Percentiles rank a stretch among this genome's conserved stretches.
Conservation (phyloP, 1,140 invertebrate genomes). For the Drosophila bocki region DNA sequence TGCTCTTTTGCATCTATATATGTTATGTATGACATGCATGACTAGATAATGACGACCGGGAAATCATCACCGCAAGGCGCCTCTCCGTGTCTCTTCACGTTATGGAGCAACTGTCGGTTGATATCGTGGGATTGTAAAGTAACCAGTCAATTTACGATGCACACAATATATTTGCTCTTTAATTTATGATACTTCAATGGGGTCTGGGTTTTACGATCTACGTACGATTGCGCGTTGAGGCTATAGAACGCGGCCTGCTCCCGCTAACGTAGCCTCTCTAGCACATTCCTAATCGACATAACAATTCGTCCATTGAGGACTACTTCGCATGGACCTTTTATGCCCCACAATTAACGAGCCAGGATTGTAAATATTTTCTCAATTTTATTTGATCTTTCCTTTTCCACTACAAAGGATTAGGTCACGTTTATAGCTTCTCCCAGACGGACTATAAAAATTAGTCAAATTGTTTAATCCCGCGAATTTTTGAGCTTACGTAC, state of each 20-base stretch:
- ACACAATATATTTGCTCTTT: constrained; percentile 33
- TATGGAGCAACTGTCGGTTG: constrained; percentile 12
- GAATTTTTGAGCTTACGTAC: constrained; percentile 1
- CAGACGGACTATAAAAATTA: constrained; percentile 39
- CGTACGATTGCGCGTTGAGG: constrained; percentile 9
- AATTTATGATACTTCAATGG: constrained; percentile 37
- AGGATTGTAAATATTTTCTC: constrained; percentile 36
- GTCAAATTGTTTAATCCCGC: constrained; percentile 37
- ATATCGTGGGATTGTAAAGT: constrained; percentile 34
- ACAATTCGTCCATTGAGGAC: constrained; percentile 1
- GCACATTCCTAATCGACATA: not conserved
- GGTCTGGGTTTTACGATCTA: constrained; percentile 30
- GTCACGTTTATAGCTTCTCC: constrained; percentile 22
- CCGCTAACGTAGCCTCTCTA: not conserved
- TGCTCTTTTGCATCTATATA: not conserved
- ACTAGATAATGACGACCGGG: not conserved
- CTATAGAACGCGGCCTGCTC: constrained; percentile 8
- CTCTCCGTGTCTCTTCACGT: constrained; percentile 3
- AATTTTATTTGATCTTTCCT: constrained; percentile 39
- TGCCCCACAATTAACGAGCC: constrained; percentile 11
- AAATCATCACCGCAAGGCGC: constrained; percentile 1
- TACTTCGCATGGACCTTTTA: constrained; percentile 14
- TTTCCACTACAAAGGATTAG: constrained; percentile 12
- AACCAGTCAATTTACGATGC: constrained; percentile 31
- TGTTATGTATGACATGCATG: not conserved